phyloP scores from a whole-genome alignment of 2,797 vertebrate genomes.

The Lagodon rhomboides region DNA sequence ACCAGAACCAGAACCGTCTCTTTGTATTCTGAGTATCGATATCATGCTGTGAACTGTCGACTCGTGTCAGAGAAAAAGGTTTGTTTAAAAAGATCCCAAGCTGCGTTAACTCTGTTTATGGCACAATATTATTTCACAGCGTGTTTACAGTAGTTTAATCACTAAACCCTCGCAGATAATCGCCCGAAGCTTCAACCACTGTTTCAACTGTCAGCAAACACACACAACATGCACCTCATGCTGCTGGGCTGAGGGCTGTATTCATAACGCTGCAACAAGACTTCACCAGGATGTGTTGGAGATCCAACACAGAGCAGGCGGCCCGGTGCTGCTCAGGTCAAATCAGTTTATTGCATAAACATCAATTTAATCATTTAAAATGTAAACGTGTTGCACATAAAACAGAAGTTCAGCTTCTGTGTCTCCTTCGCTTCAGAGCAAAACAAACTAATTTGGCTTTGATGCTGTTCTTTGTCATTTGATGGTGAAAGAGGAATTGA shows the following conservation, averaged over 20 bases:
- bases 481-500: too few species aligned
- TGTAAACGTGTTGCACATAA: not conserved
- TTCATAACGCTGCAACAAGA: slow-evolving; percentile 35
- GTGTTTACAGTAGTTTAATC: slow-evolving; percentile 27
- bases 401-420: not conserved
- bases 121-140: slow-evolving; percentile 35
- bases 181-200: slow-evolving; percentile 16
- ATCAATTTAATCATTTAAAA: not conserved
- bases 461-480: too few species aligned
- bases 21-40: too few species aligned
- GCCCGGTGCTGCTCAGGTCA: not conserved
- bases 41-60: slow-evolving; percentile 34
- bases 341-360: not conserved
- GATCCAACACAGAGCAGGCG: too few species aligned
- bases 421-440: not conserved
- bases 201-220: slow-evolving; percentile 32
- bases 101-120: slow-evolving; percentile 41
- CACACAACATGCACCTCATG: slow-evolving; percentile 24
- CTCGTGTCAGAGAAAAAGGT: not conserved
- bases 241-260: slow-evolving; percentile 37
- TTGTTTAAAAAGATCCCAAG: slow-evolving; percentile 15
- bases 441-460: not conserved
- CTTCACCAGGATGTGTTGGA: not conserved
- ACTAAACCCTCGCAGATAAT: slow-evolving; percentile 36
- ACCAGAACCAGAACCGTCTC: too few species aligned